These are phyloP conservation scores for Hetaerina titia DNA, from an alignment of 2,888 invertebrate genomes.

Conservation along the genomic window DNA sequence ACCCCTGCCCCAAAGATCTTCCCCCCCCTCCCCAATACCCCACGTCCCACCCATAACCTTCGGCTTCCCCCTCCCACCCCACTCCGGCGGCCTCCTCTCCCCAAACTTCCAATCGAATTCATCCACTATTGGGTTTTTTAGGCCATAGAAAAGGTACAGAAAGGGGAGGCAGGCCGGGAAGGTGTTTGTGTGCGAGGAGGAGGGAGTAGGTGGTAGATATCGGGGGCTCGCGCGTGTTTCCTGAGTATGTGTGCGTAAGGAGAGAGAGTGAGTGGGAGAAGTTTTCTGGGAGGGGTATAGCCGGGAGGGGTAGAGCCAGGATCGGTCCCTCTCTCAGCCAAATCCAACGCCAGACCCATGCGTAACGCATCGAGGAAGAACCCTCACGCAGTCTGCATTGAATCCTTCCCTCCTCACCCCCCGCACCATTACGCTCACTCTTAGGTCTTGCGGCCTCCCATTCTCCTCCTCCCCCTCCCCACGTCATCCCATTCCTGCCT, in stretches of 20 bases:
- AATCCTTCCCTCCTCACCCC: conserved; percentile 42
- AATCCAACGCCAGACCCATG: too few species aligned
- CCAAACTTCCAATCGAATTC: neutral
- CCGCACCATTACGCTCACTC: neutral
- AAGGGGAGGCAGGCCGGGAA: neutral
- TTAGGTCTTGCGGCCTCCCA: neutral
- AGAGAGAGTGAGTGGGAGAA: neutral
- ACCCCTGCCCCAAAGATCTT: neutral
- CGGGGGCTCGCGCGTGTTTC: neutral
- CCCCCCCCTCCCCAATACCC: neutral
- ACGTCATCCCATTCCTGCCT: conserved; percentile 67
- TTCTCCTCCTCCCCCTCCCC: conserved; percentile 45
- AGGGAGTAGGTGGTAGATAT: neutral
- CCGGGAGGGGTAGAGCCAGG: neutral
- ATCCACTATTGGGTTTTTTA: conserved; percentile 23
- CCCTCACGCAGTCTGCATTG: neutral
- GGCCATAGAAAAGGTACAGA: neutral
- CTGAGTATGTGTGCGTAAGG: neutral
- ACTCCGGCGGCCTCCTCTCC: neutral
- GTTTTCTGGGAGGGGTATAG: neutral
- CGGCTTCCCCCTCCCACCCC: neutral
- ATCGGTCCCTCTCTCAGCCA: too few species aligned
- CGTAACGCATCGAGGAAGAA: neutral
- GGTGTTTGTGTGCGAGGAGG: neutral
- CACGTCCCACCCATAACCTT: neutral